Percentiles rank a stretch among this genome's conserved stretches.
Conservation (phyloP, 2,797 vertebrate genomes). For the Borostomias antarcticus region DNA sequence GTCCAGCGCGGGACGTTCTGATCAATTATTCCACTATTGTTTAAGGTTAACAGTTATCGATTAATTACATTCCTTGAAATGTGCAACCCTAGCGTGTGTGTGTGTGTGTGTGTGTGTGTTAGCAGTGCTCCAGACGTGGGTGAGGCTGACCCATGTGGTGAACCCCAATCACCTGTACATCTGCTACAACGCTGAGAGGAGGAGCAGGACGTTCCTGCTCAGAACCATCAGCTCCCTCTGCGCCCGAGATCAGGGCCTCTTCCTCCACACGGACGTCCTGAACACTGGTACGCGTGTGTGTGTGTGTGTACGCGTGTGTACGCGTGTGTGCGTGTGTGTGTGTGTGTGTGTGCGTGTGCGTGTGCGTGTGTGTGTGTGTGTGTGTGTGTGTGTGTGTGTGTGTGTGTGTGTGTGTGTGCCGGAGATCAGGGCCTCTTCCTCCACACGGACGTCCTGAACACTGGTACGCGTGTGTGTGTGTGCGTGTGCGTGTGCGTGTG, state of each 20-base stretch:
- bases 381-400: too few relatives aligned
- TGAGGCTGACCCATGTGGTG: constrained; percentile 69
- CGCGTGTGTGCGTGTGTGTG: too few relatives aligned
- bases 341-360: too few relatives aligned
- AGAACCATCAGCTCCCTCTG: constrained; percentile 63
- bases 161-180: constrained; percentile 78
- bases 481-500: too few relatives aligned
- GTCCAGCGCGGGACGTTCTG: too few relatives aligned
- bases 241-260: constrained; percentile 36
- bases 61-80: too few relatives aligned
- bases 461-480: constrained; percentile 29
- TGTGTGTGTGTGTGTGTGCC: too few relatives aligned
- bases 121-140: constrained; percentile 59
- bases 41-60: too few relatives aligned
- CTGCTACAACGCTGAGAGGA: constrained; percentile 55
- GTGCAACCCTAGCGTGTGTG: too few relatives aligned
- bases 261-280: constrained; percentile 45
- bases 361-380: too few relatives aligned
- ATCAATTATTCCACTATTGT: too few relatives aligned
- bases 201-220: constrained; percentile 38
- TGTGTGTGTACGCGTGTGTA: too few relatives aligned
- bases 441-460: constrained; percentile 39
- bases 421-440: constrained; percentile 49
- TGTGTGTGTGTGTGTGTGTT: neutral
- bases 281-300: constrained; percentile 39